phyloP scores from a whole-genome alignment of 2,888 invertebrate genomes.

The Scotopteryx bipunctaria region DNA sequence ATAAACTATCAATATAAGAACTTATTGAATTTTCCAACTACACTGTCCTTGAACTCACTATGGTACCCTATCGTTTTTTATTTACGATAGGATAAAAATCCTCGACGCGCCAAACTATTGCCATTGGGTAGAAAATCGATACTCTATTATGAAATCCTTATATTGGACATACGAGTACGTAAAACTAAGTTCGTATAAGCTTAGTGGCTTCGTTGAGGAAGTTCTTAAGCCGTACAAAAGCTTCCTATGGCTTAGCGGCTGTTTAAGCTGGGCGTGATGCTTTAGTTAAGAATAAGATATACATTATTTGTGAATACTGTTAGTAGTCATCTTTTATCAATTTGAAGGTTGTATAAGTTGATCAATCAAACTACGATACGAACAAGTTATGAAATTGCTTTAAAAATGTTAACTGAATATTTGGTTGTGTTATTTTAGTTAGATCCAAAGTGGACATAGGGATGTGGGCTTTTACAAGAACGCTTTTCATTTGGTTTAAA shows the following conservation, averaged over 20 bases:
- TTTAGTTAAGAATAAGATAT: no score
- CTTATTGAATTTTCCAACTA: conserved; percentile 9
- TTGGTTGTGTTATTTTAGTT: no score
- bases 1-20: conserved; percentile 1
- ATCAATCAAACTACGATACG: no score
- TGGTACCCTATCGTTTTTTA: conserved; percentile 15
- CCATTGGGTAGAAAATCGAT: conserved; percentile 27
- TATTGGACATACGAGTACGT: background rate
- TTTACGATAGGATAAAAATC: conserved; percentile 24
- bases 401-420: no score
- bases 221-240: background rate
- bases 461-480: no score
- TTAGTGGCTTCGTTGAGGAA: background rate
- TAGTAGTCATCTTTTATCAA: no score
- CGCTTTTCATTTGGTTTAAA: no score
- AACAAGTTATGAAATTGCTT: no score
- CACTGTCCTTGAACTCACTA: conserved; percentile 9
- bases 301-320: no score
- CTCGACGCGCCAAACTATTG: conserved; percentile 19
- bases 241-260: background rate
- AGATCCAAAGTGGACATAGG: no score
- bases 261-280: no score
- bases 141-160: background rate
- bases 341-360: no score
- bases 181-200: background rate